Evolutionary conservation across 2,888 invertebrate species (phyloP).

Genomic region (Limnephilus auricula): DNA sequence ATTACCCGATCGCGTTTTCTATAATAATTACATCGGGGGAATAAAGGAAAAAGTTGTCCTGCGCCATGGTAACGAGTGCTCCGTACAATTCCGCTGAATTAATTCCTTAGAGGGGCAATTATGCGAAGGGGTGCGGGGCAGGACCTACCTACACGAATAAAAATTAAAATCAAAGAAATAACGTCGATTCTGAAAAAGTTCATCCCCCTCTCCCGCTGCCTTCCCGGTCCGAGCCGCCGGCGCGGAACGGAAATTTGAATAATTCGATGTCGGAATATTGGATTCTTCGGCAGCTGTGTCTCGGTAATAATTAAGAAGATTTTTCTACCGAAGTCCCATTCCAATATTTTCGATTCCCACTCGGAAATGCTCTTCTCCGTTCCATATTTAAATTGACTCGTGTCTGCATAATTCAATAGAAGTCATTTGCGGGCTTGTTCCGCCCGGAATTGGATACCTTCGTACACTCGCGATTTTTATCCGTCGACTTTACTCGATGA

Average conservation of each 20-base stretch:
- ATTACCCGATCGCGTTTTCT: conserved; percentile 66
- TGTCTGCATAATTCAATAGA: conserved; percentile 67
- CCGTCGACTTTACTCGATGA: conserved; percentile 50
- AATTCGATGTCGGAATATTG: conserved; percentile 65
- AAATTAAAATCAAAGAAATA: conserved; percentile 67
- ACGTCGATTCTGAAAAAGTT: conserved; percentile 58
- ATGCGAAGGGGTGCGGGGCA: conserved; percentile 63
- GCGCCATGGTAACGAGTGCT: conserved; percentile 63
- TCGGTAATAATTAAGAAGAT: conserved; percentile 66
- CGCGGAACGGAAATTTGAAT: conserved; percentile 65
- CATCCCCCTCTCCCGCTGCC: conserved; percentile 36
- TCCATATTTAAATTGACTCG: conserved; percentile 66
- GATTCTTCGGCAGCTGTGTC: conserved; percentile 63
- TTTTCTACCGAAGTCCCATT: conserved; percentile 61
- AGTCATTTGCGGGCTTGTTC: conserved; percentile 71
- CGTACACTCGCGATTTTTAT: conserved; percentile 48
- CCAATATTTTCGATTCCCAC: conserved; percentile 57
- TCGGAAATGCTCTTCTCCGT: conserved; percentile 58
- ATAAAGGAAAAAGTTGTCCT: conserved; percentile 61
- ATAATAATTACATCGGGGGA: conserved; percentile 64
- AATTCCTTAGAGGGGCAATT: conserved; percentile 66
- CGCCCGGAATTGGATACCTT: conserved; percentile 69
- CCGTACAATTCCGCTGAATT: conserved; percentile 66
- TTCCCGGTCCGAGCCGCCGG: conserved; percentile 52
- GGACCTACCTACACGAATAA: conserved; percentile 63